Base-by-base conservation (phyloP, 2,888 invertebrate species). In the Mythimna loreyi region DNA sequence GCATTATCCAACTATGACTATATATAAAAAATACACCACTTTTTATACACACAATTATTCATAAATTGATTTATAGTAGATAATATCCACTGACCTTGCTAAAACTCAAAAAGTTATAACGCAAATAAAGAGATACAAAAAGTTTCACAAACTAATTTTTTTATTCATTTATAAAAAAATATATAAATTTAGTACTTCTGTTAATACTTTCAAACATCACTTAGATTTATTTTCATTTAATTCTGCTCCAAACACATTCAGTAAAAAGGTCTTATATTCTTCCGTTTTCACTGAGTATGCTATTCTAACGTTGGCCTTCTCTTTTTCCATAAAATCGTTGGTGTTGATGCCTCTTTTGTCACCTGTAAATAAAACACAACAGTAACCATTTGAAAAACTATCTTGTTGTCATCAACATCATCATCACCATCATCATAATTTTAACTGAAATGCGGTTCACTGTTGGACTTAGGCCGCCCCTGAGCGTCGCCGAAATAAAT, bases 281-380 rank as follows among this genome's bases (percentile, higher is more conserved):
- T 92, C 91, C 43, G 85, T 78, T 47, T 92, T 91, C 3, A 89
- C 75, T 0, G 92, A 88, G 69, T 92, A 89, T 4, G 90, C 81
- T 9, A 94, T 75, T 81, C 91, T 88, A 0, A 92, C 90, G 56
- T 93, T 94, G 0, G 91, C 92, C 6, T 91, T 80, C 9, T 88
- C 81, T 74, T 92, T 89, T 0, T 87, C 86, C 0, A 90, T 89
- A 23, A 93, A 91, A 0, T 74, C 78, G 47, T 93, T 91, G 8
- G 88, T 90, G 40, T 87, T 90, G 0, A 89, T 78, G 0, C 94
- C 94, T 86, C 93, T 87, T 60, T 86, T 77, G 0, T 87, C 85
- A 58, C 91, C 93, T 93, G 86, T 13, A 40, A 78, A 49, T 0
- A 59, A 1, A 40, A 1, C 6, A n/a, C 21, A 2, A 40, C 11